Evolutionary conservation across 2,888 invertebrate genomes (phyloP), one percentile per base, ranked within the genome.

Genomic region (Xylocampa areola): DNA sequence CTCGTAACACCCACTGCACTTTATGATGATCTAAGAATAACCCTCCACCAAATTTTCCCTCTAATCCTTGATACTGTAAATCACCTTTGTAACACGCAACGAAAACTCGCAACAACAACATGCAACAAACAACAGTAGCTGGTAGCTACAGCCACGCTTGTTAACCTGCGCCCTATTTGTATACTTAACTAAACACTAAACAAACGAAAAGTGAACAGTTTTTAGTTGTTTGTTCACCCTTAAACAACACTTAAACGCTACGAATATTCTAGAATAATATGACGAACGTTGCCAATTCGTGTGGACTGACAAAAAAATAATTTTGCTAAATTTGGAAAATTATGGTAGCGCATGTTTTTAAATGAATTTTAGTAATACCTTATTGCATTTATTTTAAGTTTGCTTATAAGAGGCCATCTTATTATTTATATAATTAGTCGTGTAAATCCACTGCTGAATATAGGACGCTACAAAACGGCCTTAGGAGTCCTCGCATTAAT

Each of bases 101-200:
- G 27, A 41, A 44, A 51, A 57, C 44, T 39, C 14, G 8, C 21
- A 67, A 47, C 51, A 64, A 51, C 48, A 48, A 44, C 44, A 43
- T 33, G 48, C 13, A 62, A 68, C 33, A 45, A 52, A 29, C 51
- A 69, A 57, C 40, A 23, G 55, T 64, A 40, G 23, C 8, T 30
- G 29, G 11, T 29, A 29, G 29, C 17, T 17, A 59, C 40, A 63
- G 44, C 61, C 40, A 37, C 29, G 62, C 62, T 53, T 30, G 55
- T 68, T 58, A 69, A 45, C 35, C 47, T 40, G 32, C 25, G 19
- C 11, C 16, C 40, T 69, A 66, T 72, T 72, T 72, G 49, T 52
- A 70, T 62, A 51, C 33, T 53, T 61, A 73, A 71, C 64, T 61
- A 52, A 67, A 66, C 64, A 54, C 64, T 60, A 54, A 66, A 59